Percentiles rank a stretch among this genome's conserved stretches.
These are phyloP conservation scores for Leptinotarsa texana DNA, from an alignment of 1,140 invertebrate genomes.

Conservation along the genomic window DNA sequence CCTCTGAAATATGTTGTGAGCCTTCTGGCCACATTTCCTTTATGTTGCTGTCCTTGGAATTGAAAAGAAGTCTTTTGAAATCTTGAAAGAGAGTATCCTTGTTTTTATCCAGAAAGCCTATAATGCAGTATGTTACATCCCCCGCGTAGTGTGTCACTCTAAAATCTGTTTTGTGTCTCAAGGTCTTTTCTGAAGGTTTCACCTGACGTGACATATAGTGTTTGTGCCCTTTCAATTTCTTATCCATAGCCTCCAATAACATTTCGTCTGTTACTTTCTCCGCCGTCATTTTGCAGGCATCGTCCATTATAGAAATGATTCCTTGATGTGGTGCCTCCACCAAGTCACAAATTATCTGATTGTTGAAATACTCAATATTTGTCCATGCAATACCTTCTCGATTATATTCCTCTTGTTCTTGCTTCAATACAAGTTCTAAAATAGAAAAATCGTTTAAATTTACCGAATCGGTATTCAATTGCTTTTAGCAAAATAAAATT, in stretches of 20 bases:
- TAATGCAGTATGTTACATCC: conserved; percentile 90
- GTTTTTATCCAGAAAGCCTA: conserved; percentile 94
- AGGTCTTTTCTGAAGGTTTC: conserved; percentile 77
- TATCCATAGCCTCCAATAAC: conserved; percentile 91
- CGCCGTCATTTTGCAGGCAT: conserved; percentile 87
- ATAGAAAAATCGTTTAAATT: conserved; percentile 10
- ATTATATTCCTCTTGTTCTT: conserved; percentile 94
- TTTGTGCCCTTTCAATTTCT: conserved; percentile 80
- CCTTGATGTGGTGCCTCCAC: conserved; percentile 87
- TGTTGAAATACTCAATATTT: conserved; percentile 90
- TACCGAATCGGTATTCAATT: too few species aligned
- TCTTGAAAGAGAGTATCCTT: conserved; percentile 95
- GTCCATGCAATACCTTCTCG: conserved; percentile 92
- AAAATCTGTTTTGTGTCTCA: conserved; percentile 70
- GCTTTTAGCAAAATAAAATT: too few species aligned
- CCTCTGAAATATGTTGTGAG: conserved; percentile 83
- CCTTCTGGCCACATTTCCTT: conserved; percentile 95
- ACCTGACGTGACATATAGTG: conserved; percentile 89
- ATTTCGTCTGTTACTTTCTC: conserved; percentile 91
- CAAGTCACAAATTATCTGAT: conserved; percentile 90
- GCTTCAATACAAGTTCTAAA: conserved; percentile 88
- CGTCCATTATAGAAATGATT: conserved; percentile 89
- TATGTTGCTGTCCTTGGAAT: conserved; percentile 76
- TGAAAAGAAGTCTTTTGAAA: conserved; percentile 88
- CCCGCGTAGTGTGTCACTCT: conserved; percentile 83